Percentiles rank a stretch among this genome's conserved stretches.
Conservation (phyloP, 2,888 invertebrate genomes). For the Electrophaes corylata region DNA sequence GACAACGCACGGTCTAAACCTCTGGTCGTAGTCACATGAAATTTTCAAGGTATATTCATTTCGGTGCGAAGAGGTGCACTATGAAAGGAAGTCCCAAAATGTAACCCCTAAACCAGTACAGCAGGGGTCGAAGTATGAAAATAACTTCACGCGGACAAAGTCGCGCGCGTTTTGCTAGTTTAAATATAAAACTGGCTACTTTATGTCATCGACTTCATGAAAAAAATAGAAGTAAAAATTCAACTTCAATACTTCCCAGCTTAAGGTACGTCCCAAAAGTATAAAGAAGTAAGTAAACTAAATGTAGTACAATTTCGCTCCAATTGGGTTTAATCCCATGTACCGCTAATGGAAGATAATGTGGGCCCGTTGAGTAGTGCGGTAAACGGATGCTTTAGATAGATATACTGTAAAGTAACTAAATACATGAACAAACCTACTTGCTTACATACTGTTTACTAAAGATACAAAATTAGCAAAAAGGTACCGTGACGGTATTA, state of each 20-base stretch:
- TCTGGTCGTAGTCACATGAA: too few relatives aligned
- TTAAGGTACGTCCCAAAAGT: not conserved
- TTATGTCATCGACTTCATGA: too few relatives aligned
- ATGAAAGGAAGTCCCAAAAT: too few relatives aligned
- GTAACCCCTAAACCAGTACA: too few relatives aligned
- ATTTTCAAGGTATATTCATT: too few relatives aligned
- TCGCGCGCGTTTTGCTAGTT: too few relatives aligned
- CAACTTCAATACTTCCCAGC: not conserved
- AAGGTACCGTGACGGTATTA: too few relatives aligned
- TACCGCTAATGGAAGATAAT: slow-evolving; percentile 76
- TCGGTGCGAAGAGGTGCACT: too few relatives aligned
- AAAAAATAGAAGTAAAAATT: not conserved
- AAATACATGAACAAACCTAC: not conserved
- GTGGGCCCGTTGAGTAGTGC: slow-evolving; percentile 28
- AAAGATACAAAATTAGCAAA: not conserved
- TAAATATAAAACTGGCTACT: too few relatives aligned
- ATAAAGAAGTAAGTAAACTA: slow-evolving; percentile 9
- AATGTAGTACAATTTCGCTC: slow-evolving; percentile 19
- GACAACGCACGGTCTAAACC: too few relatives aligned
- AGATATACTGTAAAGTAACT: slow-evolving; percentile 1
- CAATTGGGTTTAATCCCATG: slow-evolving; percentile 68
- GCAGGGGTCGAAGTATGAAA: too few relatives aligned
- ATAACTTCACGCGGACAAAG: too few relatives aligned
- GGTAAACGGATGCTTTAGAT: slow-evolving; percentile 5
- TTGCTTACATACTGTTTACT: not conserved